These are phyloP conservation scores for Emmelina monodactyla DNA, from an alignment of 2,888 invertebrate species.

Conservation along the genomic window DNA sequence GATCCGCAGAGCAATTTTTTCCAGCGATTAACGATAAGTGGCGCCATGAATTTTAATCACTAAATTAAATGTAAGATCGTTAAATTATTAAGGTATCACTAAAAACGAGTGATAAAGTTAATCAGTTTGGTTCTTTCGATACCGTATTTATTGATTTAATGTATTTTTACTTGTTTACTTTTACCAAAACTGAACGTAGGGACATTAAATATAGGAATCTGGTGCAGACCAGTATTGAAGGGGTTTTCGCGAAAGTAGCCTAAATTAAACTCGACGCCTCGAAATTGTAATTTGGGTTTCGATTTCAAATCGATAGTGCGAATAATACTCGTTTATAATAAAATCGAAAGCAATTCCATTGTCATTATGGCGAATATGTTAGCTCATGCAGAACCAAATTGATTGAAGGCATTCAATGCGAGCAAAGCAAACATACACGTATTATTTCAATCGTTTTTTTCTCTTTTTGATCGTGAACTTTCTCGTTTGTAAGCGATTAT, in stretches of 20 bases:
- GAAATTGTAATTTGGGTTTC: constrained; percentile 20
- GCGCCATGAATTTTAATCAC: too few relatives aligned
- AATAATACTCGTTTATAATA: neutral
- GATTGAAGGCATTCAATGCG: constrained; percentile 22
- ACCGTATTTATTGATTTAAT: too few relatives aligned
- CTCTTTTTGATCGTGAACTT: constrained; percentile 48
- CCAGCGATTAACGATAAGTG: too few relatives aligned
- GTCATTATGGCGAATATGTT: neutral
- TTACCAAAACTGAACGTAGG: too few relatives aligned
- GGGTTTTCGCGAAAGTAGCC: constrained; percentile 31
- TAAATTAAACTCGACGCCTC: constrained; percentile 33
- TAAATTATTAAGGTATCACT: too few relatives aligned
- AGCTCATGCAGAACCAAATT: constrained; percentile 12
- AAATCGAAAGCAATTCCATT: too few relatives aligned
- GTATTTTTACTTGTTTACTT: too few relatives aligned
- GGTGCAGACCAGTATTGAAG: constrained; percentile 7
- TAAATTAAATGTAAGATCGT: too few relatives aligned
- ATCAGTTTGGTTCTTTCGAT: too few relatives aligned
- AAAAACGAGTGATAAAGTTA: too few relatives aligned
- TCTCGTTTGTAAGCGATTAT: constrained; percentile 53
- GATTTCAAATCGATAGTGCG: neutral
- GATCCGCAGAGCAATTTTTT: too few relatives aligned
- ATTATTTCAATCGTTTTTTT: constrained; percentile 5
- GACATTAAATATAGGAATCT: too few relatives aligned
- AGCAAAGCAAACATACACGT: neutral